phyloP scores from a whole-genome alignment of 2,797 vertebrate species.

The Syndactyla subalaris region DNA sequence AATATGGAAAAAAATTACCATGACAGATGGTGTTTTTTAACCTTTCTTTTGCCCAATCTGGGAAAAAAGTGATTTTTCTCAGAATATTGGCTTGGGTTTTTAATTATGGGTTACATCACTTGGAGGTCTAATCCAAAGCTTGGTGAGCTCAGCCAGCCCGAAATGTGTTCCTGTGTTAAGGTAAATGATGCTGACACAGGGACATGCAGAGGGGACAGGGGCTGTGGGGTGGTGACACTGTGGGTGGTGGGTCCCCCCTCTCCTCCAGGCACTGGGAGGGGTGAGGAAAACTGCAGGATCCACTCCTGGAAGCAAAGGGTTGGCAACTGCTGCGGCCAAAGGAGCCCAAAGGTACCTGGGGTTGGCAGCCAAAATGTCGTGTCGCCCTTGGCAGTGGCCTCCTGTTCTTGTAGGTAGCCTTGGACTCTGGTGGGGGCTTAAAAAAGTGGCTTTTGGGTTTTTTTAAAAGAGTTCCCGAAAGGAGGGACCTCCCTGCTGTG shows the following conservation, averaged over 20 bases:
- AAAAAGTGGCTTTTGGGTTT: background rate
- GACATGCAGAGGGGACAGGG: rapidly evolving
- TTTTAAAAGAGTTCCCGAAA: background rate
- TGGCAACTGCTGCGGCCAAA: rapidly evolving
- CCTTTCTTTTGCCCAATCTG: slow-evolving; percentile 25
- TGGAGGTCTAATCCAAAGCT: background rate
- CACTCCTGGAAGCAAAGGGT: background rate
- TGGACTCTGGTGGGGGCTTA: background rate
- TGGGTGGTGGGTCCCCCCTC: background rate
- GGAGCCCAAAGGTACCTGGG: background rate
- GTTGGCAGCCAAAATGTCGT: background rate
- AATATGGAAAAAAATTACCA: background rate
- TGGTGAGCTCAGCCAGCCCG: background rate
- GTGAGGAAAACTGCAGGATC: background rate
- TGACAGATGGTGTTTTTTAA: slow-evolving; percentile 43
- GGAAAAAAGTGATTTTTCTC: background rate
- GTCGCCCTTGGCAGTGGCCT: background rate
- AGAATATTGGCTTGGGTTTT: background rate
- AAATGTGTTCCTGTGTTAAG: rapidly evolving
- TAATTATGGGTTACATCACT: background rate
- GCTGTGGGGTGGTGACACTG: background rate
- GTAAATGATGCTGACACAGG: background rate
- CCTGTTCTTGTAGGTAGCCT: background rate
- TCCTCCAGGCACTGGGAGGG: background rate
- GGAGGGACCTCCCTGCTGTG: background rate